Evolutionary conservation across 2,113 vertebrate species (phyloP), one percentile per base, ranked within the genome.

Genomic region (Mirza zaza): DNA sequence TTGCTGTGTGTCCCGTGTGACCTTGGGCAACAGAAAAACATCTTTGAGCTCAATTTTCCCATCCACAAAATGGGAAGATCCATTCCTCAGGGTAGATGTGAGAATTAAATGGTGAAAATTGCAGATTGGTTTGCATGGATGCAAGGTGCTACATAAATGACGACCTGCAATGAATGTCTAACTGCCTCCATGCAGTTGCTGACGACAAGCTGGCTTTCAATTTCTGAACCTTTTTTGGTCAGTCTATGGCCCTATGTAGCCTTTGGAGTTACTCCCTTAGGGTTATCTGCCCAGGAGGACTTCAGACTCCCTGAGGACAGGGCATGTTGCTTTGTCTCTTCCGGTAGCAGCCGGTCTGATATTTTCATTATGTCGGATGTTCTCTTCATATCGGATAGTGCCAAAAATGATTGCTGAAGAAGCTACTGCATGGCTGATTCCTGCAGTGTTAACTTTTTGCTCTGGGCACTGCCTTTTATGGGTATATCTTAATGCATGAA

Each of bases 341-440:
- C 48, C n/a, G 55, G n/a, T 29, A 8, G 32, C 10, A 27, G 32
- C 34, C 34, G 14, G 59, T 13, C 2, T 3, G 8, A 3, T 1
- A 10, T 25, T 52, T 50, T n/a, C 48, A 59, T 10, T 10, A 55
- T 18, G 6, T 55, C 52, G 17, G 17, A 15, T 2, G 15, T 23
- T 45, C 23, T 73, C 39, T 25, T 45, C 39, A 73, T 45, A 27
- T 61, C 27, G 42, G 36, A 21, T 8, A 39, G 9, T 20, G 8
- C 25, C 85, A 39, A 59, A 57, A 63, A 20, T 36, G 57, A 73
- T 65, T 13, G 5, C 27, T 14, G 63, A 65, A 5, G 68, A 67
- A 77, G 52, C 1, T 0, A 36, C 3, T n/a, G 36, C 1, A 6
- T 15, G 0, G 39, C 25, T 0, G 48, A 61, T 34, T 29, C 25